Evolutionary conservation across 2,888 invertebrate species (phyloP), one percentile per base, ranked within the genome.

Genomic region (Dioctria linearis): DNA sequence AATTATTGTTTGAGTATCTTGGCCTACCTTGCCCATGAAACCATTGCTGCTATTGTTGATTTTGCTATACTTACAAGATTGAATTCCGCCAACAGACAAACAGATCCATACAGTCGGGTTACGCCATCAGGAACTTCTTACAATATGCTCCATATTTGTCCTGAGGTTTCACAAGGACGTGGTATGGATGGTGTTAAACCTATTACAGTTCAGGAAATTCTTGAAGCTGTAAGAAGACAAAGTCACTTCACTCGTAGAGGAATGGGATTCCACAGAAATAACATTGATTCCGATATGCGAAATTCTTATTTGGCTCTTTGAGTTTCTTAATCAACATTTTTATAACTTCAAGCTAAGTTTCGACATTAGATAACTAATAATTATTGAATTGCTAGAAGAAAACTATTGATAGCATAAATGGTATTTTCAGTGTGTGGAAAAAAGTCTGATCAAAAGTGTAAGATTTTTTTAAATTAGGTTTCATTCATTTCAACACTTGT

Each of bases 1-100:
- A 88, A 90, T 25, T 90, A 92, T 71, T 95, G 95, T 0, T 90
- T 95, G 84, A 95, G 95, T 86, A 93, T 97, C 3, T 88, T 98
- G 82, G 93, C 94, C 67, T 97, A 96, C 86, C 90, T 97, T 83
- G 96, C 96, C 0, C 96, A 96, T 87, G 97, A 98, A 90, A 96
- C 96, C 0, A 94, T 98, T 5, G 97, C 97, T 0, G 95, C 96
- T 87, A 93, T 97, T 80, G 93, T 96, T 2, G 97, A 97, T 88
- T 92, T 94, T 84, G 94, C 95, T 0, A 92, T 97, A 82, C 87
- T 97, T 69, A 93, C 96, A 2, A 91, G 96, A 65, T 92, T 95
- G 85, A 96, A 96, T 87, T 91, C 91, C 59, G 92, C 91, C 82
- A 93, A 92, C 86, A 92, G 91, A 63, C 88, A 90, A 61, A 92